Evolutionary conservation across 2,888 invertebrate genomes (phyloP).

Genomic region (Euzetes globulus): DNA sequence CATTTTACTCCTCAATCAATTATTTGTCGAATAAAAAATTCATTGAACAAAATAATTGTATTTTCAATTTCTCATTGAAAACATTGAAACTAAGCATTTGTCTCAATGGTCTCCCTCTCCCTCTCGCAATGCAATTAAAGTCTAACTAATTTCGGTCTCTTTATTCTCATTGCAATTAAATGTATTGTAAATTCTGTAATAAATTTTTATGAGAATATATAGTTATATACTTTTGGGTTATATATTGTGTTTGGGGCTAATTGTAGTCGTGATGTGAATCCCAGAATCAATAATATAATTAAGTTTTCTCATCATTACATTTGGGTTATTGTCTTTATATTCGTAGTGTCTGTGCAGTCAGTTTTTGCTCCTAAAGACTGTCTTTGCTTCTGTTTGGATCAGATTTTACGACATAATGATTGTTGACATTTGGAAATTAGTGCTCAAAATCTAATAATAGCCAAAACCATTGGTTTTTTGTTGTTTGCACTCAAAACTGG

Average conservation of each 20-base stretch:
- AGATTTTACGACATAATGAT: slow-evolving; percentile 12
- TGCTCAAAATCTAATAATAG: background rate
- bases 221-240: background rate
- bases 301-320: background rate
- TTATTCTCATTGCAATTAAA: background rate
- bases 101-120: background rate
- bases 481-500: background rate
- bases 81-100: too few species aligned
- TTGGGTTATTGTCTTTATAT: background rate
- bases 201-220: background rate
- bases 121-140: background rate
- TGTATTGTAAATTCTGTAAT: background rate
- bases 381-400: background rate
- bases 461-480: background rate
- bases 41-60: too few species aligned
- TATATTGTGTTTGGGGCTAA: background rate
- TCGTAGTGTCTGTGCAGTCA: background rate
- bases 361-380: too few species aligned
- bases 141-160: background rate
- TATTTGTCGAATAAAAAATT: too few species aligned
- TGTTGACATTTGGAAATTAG: slow-evolving; percentile 15
- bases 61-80: too few species aligned
- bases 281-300: background rate
- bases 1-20: too few species aligned
- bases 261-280: background rate